phyloP scores from a whole-genome alignment of 2,888 invertebrate species.

The Dryadula phaetusa region DNA sequence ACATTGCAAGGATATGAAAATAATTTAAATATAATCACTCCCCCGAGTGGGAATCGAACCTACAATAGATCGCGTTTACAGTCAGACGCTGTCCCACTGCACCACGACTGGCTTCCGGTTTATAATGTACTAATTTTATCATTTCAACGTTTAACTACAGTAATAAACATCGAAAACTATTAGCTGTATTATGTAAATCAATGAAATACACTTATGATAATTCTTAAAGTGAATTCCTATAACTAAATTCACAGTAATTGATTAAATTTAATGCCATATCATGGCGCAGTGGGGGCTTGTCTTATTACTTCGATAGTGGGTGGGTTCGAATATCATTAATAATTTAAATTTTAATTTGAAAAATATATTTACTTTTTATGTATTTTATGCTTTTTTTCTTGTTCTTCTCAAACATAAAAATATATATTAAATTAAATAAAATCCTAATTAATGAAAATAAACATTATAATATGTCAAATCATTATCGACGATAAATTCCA shows the following conservation, averaged over 20 bases:
- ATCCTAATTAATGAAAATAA: no score
- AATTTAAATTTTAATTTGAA: background rate
- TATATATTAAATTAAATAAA: no score
- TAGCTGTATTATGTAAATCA: constrained; percentile 5
- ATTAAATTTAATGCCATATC: constrained; percentile 1
- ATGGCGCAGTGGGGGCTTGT: background rate
- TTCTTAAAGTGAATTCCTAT: background rate
- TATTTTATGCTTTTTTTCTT: no score
- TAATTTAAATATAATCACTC: no score
- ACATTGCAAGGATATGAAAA: no score
- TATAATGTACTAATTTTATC: background rate
- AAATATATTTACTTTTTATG: background rate
- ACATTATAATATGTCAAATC: no score
- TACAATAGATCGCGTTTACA: no score
- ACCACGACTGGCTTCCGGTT: no score
- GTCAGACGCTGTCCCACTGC: no score
- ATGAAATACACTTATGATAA: background rate
- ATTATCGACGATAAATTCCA: no score
- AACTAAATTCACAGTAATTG: constrained; percentile 4
- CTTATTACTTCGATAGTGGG: background rate
- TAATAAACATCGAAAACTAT: constrained; percentile 2
- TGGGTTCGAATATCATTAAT: background rate
- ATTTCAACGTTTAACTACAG: background rate
- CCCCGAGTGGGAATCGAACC: background rate
- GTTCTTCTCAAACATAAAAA: no score